phyloP scores from a whole-genome alignment of 2,888 invertebrate genomes.

The Hydrotaea diabolus region DNA sequence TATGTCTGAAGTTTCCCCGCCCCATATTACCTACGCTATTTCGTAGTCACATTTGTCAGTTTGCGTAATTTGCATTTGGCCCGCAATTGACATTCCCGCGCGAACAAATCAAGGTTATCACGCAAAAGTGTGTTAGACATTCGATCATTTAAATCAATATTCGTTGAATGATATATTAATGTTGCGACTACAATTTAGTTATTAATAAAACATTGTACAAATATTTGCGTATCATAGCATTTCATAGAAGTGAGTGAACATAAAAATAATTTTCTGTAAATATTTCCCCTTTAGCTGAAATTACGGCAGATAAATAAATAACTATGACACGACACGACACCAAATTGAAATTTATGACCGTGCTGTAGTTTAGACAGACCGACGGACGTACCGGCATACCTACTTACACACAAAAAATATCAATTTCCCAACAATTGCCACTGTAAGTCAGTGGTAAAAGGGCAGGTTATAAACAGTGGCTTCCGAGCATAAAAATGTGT shows the following conservation, averaged over 20 bases:
- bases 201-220: slow-evolving; percentile 18
- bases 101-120: background rate
- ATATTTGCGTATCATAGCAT: slow-evolving; percentile 25
- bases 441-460: background rate
- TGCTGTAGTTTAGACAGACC: slow-evolving; percentile 16
- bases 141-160: slow-evolving; percentile 22
- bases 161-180: background rate
- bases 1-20: too few relatives aligned
- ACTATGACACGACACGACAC: slow-evolving; percentile 8
- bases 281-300: background rate
- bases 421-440: background rate
- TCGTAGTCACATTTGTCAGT: background rate
- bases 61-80: background rate
- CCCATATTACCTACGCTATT: too few relatives aligned
- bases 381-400: background rate
- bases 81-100: background rate
- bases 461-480: too few relatives aligned
- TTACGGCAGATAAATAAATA: slow-evolving; percentile 1
- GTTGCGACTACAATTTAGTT: slow-evolving; percentile 10
- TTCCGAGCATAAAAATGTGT: too few relatives aligned
- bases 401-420: background rate
- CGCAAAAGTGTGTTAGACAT: background rate
- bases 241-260: background rate
- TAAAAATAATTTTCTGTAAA: slow-evolving; percentile 15
- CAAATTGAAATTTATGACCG: slow-evolving; percentile 24